phyloP scores from a whole-genome alignment of 2,888 invertebrate genomes.

The Tinea semifulvella region DNA sequence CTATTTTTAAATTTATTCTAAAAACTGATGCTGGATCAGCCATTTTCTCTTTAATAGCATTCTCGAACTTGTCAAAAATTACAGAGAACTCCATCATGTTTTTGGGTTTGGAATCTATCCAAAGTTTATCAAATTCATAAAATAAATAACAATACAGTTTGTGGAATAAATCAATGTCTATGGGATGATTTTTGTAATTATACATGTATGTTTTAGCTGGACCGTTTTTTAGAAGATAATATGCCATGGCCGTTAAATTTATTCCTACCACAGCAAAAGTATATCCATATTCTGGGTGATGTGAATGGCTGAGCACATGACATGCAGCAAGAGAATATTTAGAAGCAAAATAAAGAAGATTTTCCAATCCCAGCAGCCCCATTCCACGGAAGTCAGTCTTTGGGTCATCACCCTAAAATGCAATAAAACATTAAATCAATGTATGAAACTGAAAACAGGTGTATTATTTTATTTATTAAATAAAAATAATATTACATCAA shows the following conservation, averaged over 20 bases:
- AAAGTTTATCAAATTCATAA: conserved; percentile 93
- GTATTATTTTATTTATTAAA: neutral
- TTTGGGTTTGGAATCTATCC: conserved; percentile 90
- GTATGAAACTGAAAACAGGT: neutral
- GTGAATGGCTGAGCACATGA: conserved; percentile 86
- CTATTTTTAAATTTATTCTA: conserved; percentile 81
- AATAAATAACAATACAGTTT: conserved; percentile 93
- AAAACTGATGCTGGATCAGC: conserved; percentile 76
- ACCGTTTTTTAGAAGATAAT: conserved; percentile 81
- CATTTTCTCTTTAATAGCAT: conserved; percentile 72
- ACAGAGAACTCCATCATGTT: conserved; percentile 96
- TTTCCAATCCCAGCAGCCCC: conserved; percentile 94
- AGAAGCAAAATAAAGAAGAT: conserved; percentile 85
- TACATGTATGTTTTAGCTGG: conserved; percentile 91
- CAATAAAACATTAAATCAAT: conserved; percentile 2
- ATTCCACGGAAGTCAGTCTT: conserved; percentile 98
- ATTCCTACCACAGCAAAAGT: conserved; percentile 94
- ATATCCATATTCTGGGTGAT: conserved; percentile 89
- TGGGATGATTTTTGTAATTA: conserved; percentile 75
- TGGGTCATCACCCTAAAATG: conserved; percentile 90
- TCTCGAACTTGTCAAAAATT: conserved; percentile 87
- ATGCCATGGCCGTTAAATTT: conserved; percentile 92
- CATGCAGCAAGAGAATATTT: conserved; percentile 82
- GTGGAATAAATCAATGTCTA: conserved; percentile 82
- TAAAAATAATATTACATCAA: no score